Conservation (phyloP, 2,113 vertebrate genomes). For the Labeo rohita region DNA sequence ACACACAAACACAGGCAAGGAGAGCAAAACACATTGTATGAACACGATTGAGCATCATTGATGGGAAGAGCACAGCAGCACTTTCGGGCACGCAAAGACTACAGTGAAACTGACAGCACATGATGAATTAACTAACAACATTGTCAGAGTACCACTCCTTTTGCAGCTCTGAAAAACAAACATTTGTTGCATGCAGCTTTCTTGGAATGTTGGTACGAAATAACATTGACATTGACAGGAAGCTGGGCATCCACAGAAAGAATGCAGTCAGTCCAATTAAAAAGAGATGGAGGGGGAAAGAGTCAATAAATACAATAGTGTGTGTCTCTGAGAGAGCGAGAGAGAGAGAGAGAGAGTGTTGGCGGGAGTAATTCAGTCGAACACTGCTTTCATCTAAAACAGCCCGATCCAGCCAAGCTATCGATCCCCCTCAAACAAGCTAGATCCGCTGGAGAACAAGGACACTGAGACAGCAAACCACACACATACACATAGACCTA, state of each 20-base stretch:
- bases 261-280: constrained; percentile 59
- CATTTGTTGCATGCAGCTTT: constrained; percentile 19
- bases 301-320: constrained; percentile 56
- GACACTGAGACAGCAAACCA: constrained; percentile 50
- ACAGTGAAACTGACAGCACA: constrained; percentile 22
- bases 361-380: constrained; percentile 52
- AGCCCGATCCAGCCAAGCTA: constrained; percentile 47
- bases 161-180: not conserved
- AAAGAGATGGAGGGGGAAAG: constrained; percentile 49
- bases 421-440: constrained; percentile 57
- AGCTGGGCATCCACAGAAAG: constrained; percentile 34
- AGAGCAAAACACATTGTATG: not conserved
- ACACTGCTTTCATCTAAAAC: constrained; percentile 54
- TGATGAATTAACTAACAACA: constrained; percentile 42
- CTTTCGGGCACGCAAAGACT: not conserved
- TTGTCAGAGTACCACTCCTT: constrained; percentile 1
- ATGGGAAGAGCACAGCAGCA: constrained; percentile 9
- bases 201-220: constrained; percentile 21
- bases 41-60: constrained; percentile 11
- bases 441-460: constrained; percentile 49
- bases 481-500: constrained; percentile 56
- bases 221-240: constrained; percentile 36
- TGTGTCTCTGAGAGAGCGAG: constrained; percentile 40
- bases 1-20: not conserved
- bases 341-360: constrained; percentile 28